phyloP scores from a whole-genome alignment of 1,140 invertebrate species.

The Papilio helenus region DNA sequence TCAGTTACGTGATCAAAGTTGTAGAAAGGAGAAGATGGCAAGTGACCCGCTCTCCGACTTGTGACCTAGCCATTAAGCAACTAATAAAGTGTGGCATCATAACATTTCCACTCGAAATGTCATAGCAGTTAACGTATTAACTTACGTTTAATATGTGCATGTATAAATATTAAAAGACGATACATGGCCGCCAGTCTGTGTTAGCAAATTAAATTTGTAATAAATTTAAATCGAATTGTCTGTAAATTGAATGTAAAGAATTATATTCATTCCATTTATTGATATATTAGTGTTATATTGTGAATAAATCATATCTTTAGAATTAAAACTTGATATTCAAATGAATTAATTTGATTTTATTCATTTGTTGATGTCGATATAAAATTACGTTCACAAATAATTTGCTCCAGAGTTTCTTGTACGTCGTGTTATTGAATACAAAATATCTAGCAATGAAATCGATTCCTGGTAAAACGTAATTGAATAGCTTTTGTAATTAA shows the following conservation, averaged over 20 bases:
- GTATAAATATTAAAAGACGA: constrained; percentile 2
- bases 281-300: not conserved
- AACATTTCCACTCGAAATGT: constrained; percentile 33
- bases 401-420: too few species aligned
- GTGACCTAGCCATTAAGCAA: constrained; percentile 36
- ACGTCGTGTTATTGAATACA: not conserved
- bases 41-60: constrained; percentile 32
- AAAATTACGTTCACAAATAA: too few species aligned
- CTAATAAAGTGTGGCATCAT: constrained; percentile 37
- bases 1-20: constrained; percentile 26
- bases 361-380: too few species aligned
- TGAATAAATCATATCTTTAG: not conserved
- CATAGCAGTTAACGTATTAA: constrained; percentile 11
- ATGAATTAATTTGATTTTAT: too few species aligned
- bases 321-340: too few species aligned
- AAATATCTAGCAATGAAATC: too few species aligned
- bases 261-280: not conserved
- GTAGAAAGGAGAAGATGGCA: constrained; percentile 34
- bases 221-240: not conserved
- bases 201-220: not conserved
- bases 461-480: too few species aligned
- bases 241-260: not conserved
- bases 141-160: not conserved
- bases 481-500: too few species aligned
- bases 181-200: not conserved